These are phyloP conservation scores for Chloebia gouldiae DNA, from an alignment of 2,113 vertebrate species.

Conservation along the genomic window DNA sequence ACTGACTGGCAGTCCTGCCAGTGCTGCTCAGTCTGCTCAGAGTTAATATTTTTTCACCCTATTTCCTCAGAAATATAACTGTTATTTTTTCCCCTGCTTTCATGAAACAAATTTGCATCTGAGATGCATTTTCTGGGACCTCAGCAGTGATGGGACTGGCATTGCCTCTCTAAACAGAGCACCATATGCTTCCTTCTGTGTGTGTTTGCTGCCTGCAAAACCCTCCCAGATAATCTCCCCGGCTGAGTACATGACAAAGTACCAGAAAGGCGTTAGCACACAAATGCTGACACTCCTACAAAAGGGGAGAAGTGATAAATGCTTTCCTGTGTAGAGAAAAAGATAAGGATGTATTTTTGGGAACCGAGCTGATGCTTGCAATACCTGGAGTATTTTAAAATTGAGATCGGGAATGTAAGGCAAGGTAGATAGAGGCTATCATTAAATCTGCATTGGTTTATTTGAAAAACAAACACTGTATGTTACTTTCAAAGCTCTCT, in stretches of 20 bases:
- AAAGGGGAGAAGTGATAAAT: background rate
- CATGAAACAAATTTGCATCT: background rate
- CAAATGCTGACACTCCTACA: background rate
- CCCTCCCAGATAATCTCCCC: background rate
- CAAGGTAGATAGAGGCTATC: background rate
- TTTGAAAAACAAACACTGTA: background rate
- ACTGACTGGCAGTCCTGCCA: background rate
- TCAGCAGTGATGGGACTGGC: background rate
- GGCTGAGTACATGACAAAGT: background rate
- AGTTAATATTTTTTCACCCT: background rate
- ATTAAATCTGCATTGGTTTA: background rate
- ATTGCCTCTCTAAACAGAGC: background rate
- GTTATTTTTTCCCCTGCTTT: background rate
- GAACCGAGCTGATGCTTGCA: background rate
- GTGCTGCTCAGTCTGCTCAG: background rate
- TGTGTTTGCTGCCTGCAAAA: slow-evolving; percentile 17
- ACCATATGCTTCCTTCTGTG: background rate
- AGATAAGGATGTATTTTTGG: slow-evolving; percentile 23
- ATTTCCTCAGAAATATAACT: background rate
- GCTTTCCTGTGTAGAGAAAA: background rate
- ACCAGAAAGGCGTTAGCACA: background rate
- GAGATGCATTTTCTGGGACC: background rate
- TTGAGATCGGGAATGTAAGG: background rate
- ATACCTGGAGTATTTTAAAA: background rate
- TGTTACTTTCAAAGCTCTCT: background rate